Conservation (phyloP, 35 echinoderm and acorn worm species). For the Strongylocentrotus purpuratus region DNA sequence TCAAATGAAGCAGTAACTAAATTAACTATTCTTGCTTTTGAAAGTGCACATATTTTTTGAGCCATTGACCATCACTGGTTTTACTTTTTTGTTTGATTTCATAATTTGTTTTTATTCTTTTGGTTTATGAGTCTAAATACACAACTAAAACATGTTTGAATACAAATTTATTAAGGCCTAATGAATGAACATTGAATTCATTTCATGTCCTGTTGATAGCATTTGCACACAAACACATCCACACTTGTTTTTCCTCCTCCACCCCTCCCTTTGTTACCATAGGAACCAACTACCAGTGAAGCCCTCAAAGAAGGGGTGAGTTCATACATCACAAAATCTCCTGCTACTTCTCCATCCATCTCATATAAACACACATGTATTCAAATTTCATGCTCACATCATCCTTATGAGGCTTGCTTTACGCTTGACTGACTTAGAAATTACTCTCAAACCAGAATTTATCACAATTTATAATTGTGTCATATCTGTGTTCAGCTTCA, state of each 20-base stretch:
- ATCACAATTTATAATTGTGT: no score
- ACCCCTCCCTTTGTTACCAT: not conserved
- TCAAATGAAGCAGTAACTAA: no score
- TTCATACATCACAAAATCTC: conserved; percentile 6
- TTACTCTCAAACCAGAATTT: no score
- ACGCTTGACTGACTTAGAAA: no score
- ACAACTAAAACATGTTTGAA: not conserved
- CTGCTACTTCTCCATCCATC: not conserved
- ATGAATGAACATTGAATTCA: not conserved
- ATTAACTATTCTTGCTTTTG: no score
- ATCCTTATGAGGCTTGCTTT: no score
- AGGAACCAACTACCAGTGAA: conserved; percentile 52
- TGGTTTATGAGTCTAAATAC: not conserved
- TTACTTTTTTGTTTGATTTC: no score
- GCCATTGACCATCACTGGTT: no score
- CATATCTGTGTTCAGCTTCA: no score
- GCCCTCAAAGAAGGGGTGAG: conserved; percentile 76
- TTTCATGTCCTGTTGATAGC: not conserved
- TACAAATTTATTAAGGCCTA: not conserved
- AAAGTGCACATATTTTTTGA: no score
- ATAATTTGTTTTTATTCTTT: no score
- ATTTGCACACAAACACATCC: conserved; percentile 7
- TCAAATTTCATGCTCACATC: not conserved
- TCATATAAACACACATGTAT: not conserved
- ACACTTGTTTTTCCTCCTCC: conserved; percentile 37